Evolutionary conservation across 37 sponge, comb jelly and placozoan species (phyloP), one percentile per base, ranked within the genome.

Genomic region (Tethya wilhelma): DNA sequence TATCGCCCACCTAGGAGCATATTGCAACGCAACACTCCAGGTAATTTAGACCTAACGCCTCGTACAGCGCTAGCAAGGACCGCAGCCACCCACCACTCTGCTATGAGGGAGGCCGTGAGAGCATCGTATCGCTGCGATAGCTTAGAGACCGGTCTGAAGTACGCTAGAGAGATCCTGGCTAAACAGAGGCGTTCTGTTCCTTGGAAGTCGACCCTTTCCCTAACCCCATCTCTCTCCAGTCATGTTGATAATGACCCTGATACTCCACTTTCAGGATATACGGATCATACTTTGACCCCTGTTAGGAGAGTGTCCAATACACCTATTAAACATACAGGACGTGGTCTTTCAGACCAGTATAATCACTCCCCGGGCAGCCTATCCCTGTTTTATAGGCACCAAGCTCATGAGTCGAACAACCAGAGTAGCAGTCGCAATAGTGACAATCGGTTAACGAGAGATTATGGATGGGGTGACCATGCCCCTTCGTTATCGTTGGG

Each of bases 71-170:
- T 53, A 32, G 62, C 46, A 12, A 39, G 85, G 7, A 85, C 85
- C 6, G 85, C 78, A 19, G 85, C 85, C 29, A 77, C 71, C 6
- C 46, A 77, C 28, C 42, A 78, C 6, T 53, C 78, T 19, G 44
- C 71, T 5, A 58, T 77, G 32, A 55, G 78, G 31, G 72, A 14
- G 1, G 85, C 85, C 1, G 85, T 85, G 49, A 67, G 44, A 14
- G 85, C 67, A 31, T 49, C 85, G 17, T 73, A 85, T n/a, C 20
- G 77, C 23, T 63, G 69, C 58, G 44, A 67, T 9, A 36, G 77
- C 45, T 25, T 28, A 17, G 5, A 4, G 0, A 64, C 37, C 25
- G 85, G 85, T 31, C 42, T 85, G 17, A 29, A 46, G 38, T 36
- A 32, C 26, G 84, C 84, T 26, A 40, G 65, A 37, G 38, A 44